Base-by-base conservation (phyloP, 64 coral and sea anemone genomes). In the Dendrophyllia cribrosa region DNA sequence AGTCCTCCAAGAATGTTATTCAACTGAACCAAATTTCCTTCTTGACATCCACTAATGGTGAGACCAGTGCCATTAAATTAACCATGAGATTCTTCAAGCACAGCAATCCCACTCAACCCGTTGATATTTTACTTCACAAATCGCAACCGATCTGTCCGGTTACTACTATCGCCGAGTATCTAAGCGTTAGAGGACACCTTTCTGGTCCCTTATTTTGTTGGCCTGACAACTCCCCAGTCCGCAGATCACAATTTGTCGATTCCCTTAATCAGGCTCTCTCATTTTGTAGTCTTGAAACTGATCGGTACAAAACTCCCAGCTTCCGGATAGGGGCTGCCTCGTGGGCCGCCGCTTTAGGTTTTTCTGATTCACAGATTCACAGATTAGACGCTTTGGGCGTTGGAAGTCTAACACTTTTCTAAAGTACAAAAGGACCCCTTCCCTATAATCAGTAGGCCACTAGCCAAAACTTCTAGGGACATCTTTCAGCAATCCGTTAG, bases 301-400 rank as follows among this genome's bases (percentile, higher is more conserved):
- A 8, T 25, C 22, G 47, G 43, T 80, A 56, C 77, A 80, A 80
- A 80, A 52, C 9, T 51, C 77, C 58, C 55, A 80, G 77, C 51
- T 80, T 80, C 51, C 77, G 49, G 6, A 80, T 58, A 80, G 77
- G 77, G n/a, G 77, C 77, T 51, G 77, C 77, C 7, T 51, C 77
- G 16, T 59, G 51, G 43, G 77, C 77, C 15, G 77, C 77, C 7
- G 44, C 43, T 44, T 6, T 15, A 58, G 77, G 77, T 10, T 12
- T 80, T 20, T 80, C 77, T 12, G 77, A 80, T 51, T 24, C 77
- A 4, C 43, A 80, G 51, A 80, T 80, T n/a, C n/a, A 34, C 34
- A 34, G 34, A 34, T 34, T 25, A 51, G 77, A 24, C 51, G 43
- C 43, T 59, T 80, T 24, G 77, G 77, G 77, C 49, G 77, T 19